Percentiles rank a stretch among this genome's conserved stretches.
phyloP scores from a whole-genome alignment of 2,888 invertebrate genomes.

The Brachynemurus nebulosus region DNA sequence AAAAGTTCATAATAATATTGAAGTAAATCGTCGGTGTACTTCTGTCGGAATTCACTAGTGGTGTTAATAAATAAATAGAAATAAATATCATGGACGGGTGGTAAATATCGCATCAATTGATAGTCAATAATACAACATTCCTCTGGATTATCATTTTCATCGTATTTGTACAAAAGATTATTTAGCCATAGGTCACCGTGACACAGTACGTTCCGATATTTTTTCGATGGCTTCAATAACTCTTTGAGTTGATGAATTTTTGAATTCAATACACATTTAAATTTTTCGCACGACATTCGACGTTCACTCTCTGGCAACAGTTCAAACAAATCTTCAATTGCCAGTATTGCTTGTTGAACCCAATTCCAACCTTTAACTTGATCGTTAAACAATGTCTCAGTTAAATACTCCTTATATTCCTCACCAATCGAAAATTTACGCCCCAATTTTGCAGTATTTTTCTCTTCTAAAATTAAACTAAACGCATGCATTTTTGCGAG shows the following conservation, averaged over 20 bases:
- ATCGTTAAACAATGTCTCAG: background rate
- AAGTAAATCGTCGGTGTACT: background rate
- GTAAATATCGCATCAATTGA: background rate
- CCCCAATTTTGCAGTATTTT: no score
- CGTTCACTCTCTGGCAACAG: background rate
- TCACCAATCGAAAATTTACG: no score
- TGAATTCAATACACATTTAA: background rate
- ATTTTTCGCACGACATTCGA: background rate
- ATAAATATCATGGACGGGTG: background rate
- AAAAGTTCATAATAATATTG: background rate
- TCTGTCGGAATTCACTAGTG: background rate
- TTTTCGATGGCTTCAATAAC: background rate
- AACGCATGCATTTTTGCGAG: no score
- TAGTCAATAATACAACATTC: background rate
- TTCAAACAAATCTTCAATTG: background rate
- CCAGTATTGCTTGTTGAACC: background rate
- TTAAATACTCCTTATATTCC: background rate
- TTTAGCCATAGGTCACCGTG: slow-evolving; percentile 40
- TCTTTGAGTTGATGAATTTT: background rate
- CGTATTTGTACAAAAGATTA: slow-evolving; percentile 37
- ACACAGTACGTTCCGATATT: slow-evolving; percentile 30
- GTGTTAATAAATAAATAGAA: background rate
- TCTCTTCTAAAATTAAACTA: no score
- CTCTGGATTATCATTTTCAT: slow-evolving; percentile 15
- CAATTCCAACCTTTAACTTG: background rate